phyloP scores from a whole-genome alignment of 2,113 vertebrate species.

The Petrocephalus zakoni region DNA sequence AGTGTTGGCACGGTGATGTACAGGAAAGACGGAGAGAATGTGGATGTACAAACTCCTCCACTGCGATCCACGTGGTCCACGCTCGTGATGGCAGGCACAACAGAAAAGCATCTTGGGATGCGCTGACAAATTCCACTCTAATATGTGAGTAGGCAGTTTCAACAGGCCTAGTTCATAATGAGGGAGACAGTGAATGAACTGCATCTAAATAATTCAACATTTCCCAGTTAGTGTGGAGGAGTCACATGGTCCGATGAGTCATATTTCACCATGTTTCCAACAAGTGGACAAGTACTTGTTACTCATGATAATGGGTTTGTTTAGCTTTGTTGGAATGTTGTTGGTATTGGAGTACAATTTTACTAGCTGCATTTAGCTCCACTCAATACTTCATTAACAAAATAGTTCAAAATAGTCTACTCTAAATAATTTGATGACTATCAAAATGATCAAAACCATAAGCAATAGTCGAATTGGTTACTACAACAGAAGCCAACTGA shows the following conservation, averaged over 20 bases:
- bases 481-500: not conserved
- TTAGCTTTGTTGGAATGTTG: not conserved
- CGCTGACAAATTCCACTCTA: not conserved
- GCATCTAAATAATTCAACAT: not conserved
- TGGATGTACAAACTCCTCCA: not conserved
- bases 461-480: not conserved
- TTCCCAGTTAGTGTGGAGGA: not conserved
- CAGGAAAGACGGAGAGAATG: not conserved
- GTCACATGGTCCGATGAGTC: conserved; percentile 3
- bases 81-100: not conserved
- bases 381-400: not conserved
- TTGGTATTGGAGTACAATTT: not conserved
- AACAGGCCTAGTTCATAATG: not conserved
- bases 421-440: not conserved
- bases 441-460: not conserved
- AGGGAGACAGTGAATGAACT: not conserved
- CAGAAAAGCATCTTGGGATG: not conserved
- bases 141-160: not conserved
- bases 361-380: not conserved
- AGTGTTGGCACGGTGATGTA: not conserved
- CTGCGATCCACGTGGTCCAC: not conserved
- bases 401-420: no score
- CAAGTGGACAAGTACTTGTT: not conserved
- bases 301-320: not conserved
- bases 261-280: not conserved